A percentile compares a stretch with the other conserved stretches of the same genome.
Conservation (phyloP, 2,888 invertebrate species). For the Yponomeuta evonymella region DNA sequence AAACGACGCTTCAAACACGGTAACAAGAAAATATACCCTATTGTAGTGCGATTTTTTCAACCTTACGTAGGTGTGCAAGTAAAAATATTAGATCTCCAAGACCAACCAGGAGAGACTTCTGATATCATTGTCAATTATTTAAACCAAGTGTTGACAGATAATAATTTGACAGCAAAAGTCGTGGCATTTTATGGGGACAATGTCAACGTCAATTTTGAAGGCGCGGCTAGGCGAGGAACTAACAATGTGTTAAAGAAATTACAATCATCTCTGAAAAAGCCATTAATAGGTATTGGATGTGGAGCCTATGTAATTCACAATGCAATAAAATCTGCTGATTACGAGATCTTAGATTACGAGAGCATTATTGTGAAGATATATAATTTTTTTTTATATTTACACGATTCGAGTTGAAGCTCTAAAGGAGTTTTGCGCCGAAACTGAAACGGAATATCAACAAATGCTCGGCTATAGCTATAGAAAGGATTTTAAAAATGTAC, state of each 20-base stretch:
- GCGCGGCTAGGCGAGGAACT: constrained; percentile 25
- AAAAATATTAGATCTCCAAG: constrained; percentile 18
- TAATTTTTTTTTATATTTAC: constrained; percentile 19
- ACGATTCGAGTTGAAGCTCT: constrained; percentile 26
- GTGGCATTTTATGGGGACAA: not conserved
- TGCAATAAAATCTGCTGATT: constrained; percentile 29
- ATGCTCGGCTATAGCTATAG: constrained; percentile 19
- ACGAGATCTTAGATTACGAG: constrained; percentile 27
- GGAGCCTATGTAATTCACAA: constrained; percentile 30
- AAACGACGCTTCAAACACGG: too few relatives aligned
- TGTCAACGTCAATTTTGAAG: constrained; percentile 27
- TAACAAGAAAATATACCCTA: too few relatives aligned
- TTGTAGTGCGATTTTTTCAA: too few relatives aligned
- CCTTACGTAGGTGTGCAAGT: too few relatives aligned
- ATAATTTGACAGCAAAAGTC: too few relatives aligned
- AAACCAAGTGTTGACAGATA: not conserved
- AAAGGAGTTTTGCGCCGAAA: constrained; percentile 26
- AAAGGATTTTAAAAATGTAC: constrained; percentile 34
- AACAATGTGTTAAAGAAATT: constrained; percentile 26
- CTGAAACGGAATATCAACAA: constrained; percentile 21
- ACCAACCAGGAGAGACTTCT: constrained; percentile 22
- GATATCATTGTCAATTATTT: not conserved
- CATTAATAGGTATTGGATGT: constrained; percentile 27
- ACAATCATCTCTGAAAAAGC: constrained; percentile 23
- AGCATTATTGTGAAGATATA: constrained; percentile 15